A percentile compares a stretch with the other conserved stretches of the same genome.
phyloP scores from a whole-genome alignment of 2,888 invertebrate genomes.

The Drosophila engyochracea region DNA sequence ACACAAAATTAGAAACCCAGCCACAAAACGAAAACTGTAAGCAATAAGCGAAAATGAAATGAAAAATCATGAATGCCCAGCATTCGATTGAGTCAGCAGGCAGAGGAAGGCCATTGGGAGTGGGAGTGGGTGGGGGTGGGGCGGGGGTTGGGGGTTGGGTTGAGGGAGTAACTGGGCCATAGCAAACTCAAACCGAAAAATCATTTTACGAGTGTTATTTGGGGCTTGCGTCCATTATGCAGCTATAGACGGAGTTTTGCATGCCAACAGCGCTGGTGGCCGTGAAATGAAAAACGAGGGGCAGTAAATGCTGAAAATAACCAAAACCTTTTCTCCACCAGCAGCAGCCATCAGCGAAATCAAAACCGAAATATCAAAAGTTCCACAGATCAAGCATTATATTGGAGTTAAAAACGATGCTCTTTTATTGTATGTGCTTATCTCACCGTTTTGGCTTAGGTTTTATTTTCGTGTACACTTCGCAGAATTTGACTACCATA shows the following conservation, averaged over 20 bases:
- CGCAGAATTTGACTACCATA: neutral
- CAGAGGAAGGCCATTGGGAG: neutral
- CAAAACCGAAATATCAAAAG: slow-evolving; percentile 30
- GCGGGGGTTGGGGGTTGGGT: neutral
- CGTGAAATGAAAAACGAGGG: slow-evolving; percentile 74
- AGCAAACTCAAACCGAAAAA: slow-evolving; percentile 66
- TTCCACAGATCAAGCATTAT: slow-evolving; percentile 53
- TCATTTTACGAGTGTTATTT: slow-evolving; percentile 63
- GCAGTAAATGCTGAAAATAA: slow-evolving; percentile 64
- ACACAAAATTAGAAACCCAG: slow-evolving; percentile 70
- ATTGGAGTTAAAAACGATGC: slow-evolving; percentile 30
- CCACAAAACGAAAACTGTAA: slow-evolving; percentile 70
- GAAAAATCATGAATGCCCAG: slow-evolving; percentile 80
- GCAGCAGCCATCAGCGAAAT: slow-evolving; percentile 18
- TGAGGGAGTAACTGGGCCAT: neutral
- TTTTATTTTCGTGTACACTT: neutral
- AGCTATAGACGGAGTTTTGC: slow-evolving; percentile 46
- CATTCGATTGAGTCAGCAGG: slow-evolving; percentile 14
- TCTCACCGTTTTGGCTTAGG: neutral
- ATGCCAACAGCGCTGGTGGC: slow-evolving; percentile 55
- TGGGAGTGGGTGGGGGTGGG: neutral
- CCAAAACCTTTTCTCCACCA: slow-evolving; percentile 27
- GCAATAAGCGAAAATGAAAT: slow-evolving; percentile 81
- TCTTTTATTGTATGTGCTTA: slow-evolving; percentile 42
- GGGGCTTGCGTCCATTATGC: slow-evolving; percentile 41